These are phyloP conservation scores for Anser cygnoides DNA, from an alignment of 2,113 vertebrate genomes.

Conservation along the genomic window DNA sequence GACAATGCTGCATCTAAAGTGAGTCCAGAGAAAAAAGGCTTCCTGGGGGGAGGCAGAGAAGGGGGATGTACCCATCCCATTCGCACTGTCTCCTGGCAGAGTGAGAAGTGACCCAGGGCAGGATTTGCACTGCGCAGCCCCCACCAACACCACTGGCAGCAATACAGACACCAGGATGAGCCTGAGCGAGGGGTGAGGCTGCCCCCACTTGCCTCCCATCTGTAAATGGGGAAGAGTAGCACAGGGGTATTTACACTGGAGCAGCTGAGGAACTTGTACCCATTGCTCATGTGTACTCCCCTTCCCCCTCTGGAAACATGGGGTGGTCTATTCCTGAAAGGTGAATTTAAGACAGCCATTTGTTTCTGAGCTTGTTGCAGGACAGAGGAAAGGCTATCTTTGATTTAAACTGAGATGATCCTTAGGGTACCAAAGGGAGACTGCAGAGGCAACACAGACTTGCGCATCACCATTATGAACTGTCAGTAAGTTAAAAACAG, in stretches of 20 bases:
- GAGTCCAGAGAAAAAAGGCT: not conserved
- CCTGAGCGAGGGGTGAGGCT: not conserved
- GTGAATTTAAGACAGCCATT: not conserved
- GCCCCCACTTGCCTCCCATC: not conserved
- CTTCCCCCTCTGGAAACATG: not conserved
- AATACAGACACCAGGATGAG: not conserved
- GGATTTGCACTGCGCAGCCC: not conserved
- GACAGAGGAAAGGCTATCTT: not conserved
- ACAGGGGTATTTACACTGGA: not conserved
- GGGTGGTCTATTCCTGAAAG: not conserved
- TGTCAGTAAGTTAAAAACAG: constrained; percentile 59
- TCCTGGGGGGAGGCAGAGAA: not conserved
- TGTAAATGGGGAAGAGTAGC: not conserved
- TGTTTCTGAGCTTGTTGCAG: constrained; percentile 27
- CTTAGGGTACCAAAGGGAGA: not conserved
- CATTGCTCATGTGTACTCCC: not conserved
- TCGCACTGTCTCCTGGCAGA: not conserved
- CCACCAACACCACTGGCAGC: not conserved
- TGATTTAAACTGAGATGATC: not conserved
- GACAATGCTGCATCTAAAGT: not conserved
- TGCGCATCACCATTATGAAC: constrained; percentile 45
- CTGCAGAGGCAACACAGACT: not conserved
- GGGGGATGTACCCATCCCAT: not conserved
- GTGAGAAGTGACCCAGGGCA: not conserved
- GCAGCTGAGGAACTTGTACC: not conserved